Evolutionary conservation across 2,888 invertebrate genomes (phyloP), one percentile per base, ranked within the genome.

Genomic region (Hoplodrina blanda): DNA sequence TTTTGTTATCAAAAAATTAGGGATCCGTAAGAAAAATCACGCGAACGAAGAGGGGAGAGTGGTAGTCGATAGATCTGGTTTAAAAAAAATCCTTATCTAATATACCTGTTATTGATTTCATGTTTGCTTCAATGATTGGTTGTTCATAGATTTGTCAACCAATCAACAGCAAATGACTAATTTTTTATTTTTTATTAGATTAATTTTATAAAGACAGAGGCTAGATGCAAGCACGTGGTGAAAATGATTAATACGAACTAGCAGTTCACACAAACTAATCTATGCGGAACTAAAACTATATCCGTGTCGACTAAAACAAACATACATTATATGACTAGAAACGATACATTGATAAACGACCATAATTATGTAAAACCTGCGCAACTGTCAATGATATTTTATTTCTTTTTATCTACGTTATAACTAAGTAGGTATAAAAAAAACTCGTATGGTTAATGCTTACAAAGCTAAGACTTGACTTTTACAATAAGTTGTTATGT

Each of bases 291-390:
- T 49, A 33, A 30, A 11, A 10, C 41, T 53, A 19, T 59, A 65
- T 59, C 53, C 65, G 41, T 72, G 64, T 64, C 20, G 10, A 49
- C 13, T 30, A 71, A 50, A 73, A 73, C 25, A 49, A 57, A 64
- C 15, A 52, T 33, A 37, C 41, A 46, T 17, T 52, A 63, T 73
- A 19, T 52, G 19, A 20, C 73, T 57, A 20, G 11, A 53, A 73
- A 46, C 30, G 17, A 37, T 44, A 52, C 33, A 72, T 13, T n/a
- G 17, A 25, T 20, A 63, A 62, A 17, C 25, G 52, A 17, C 10
- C 19, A 46, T 41, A 49, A 57, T 54, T 74, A 73, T 59, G 10
- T 72, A 59, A 74, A 59, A 44, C 49, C 8, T 1, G 6, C 17
- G 13, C 49, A 37, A 30, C 37, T 52, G 10, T 57, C 15, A 15